Evolutionary conservation across 2,888 invertebrate species (phyloP), one percentile per base, ranked within the genome.

Genomic region (Villa cingulata): DNA sequence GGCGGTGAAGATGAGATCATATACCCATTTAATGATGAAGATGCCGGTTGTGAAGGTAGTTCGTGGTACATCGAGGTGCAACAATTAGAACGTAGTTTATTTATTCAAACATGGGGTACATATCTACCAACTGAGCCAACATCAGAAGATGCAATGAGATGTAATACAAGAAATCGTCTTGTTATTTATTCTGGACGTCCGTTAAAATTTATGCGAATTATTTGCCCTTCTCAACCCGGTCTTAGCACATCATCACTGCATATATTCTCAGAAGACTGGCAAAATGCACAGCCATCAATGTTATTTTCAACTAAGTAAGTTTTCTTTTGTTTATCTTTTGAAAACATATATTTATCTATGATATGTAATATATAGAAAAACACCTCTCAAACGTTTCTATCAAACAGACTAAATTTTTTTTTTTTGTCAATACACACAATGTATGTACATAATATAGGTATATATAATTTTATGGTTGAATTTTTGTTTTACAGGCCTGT

Each of bases 1-100:
- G 78, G 81, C 17, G 82, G 82, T 3, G 81, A 81, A 59, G 73
- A 81, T 51, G 74, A 78, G 54, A 75, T 81, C 49, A 70, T 75
- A 17, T 75, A 75, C 55, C 82, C 82, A 2, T 76, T 81, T 5
- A 69, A 74, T 39, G 75, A 76, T 18, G 72, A 76, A 15, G 68
- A 69, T 45, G 59, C 63, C 4, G 66, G 67, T 49, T 70, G 69
- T 54, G 68, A 69, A 43, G 69, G 70, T 2, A 52, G 64, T 48
- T 86, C 88, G 4, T 88, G 87, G 82, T 71, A 87, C 53, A 75
- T 88, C 47, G 82, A 83, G 62, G 85, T 87, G 2, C 77, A 85
- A 54, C 80, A 83, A 51, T 78, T 82, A 52, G 87, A 87, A 62
- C 78, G 83, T 43, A 86, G 86, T 37, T 74, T 89, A 48, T 88